Conservation (phyloP, 2,797 vertebrate genomes). For the Arnoldichthys spilopterus region DNA sequence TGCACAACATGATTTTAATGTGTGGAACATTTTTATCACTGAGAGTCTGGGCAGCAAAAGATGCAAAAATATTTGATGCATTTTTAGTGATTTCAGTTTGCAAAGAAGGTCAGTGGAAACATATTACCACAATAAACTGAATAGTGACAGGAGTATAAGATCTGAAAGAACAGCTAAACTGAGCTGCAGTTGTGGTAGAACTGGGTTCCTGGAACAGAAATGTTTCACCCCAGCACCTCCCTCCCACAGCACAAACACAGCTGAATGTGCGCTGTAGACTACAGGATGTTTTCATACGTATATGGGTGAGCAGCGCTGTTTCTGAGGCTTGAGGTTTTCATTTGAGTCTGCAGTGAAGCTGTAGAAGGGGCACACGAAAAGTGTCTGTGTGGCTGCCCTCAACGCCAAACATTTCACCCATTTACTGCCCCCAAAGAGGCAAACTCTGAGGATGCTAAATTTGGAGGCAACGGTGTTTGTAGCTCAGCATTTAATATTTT, state of each 20-base stretch:
- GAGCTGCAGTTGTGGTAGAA: no score
- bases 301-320: neutral
- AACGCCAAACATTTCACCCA: neutral
- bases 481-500: neutral
- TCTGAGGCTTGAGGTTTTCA: neutral
- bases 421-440: neutral
- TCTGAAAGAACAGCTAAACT: no score
- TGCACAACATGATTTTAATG: no score
- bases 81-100: no score
- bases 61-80: no score
- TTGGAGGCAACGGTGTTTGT: no score
- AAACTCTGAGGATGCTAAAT: neutral
- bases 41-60: no score
- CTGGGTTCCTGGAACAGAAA: neutral
- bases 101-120: no score
- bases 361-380: conserved; percentile 24
- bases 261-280: neutral
- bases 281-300: neutral
- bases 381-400: conserved; percentile 14
- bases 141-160: no score
- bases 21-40: no score
- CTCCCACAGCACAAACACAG: neutral
- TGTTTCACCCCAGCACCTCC: neutral
- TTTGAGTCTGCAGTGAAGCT: neutral
- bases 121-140: no score